These are phyloP conservation scores for Ametastegia equiseti DNA, from an alignment of 2,888 invertebrate species.

Conservation along the genomic window DNA sequence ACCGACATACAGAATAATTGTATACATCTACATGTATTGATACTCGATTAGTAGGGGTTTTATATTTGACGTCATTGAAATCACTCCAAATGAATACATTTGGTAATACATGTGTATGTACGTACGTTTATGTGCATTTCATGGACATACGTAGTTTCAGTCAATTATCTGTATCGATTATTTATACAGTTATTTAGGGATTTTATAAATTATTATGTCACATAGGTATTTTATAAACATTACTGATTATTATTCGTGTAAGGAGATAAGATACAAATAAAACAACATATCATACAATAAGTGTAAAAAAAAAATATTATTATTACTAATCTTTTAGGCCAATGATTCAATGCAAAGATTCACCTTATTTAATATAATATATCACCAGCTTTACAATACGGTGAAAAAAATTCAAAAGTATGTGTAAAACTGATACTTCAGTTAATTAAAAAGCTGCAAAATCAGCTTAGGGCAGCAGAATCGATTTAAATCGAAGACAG, in stretches of 20 bases:
- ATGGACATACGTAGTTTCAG: neutral
- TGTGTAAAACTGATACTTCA: conserved; percentile 15
- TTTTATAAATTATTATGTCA: conserved; percentile 25
- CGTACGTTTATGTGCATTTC: neutral
- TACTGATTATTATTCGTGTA: conserved; percentile 26
- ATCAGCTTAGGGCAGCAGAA: neutral
- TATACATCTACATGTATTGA: neutral
- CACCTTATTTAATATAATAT: neutral
- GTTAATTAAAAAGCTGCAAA: neutral
- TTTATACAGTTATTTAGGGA: conserved; percentile 7
- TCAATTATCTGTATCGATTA: conserved; percentile 14
- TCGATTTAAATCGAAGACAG: conserved; percentile 1
- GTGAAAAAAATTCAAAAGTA: neutral
- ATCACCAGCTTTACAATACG: neutral
- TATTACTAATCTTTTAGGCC: conserved; percentile 33
- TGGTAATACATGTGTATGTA: too few relatives aligned
- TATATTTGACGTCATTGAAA: neutral
- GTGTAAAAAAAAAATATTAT: conserved; percentile 15
- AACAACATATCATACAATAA: conserved; percentile 35
- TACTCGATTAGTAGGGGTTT: neutral
- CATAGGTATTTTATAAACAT: conserved; percentile 29
- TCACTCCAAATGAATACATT: neutral
- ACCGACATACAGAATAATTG: neutral
- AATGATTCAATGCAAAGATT: conserved; percentile 15
- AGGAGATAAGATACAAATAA: conserved; percentile 25